These are phyloP conservation scores for Marasmarcha lunaedactyla DNA, from an alignment of 2,888 invertebrate species.

Conservation along the genomic window DNA sequence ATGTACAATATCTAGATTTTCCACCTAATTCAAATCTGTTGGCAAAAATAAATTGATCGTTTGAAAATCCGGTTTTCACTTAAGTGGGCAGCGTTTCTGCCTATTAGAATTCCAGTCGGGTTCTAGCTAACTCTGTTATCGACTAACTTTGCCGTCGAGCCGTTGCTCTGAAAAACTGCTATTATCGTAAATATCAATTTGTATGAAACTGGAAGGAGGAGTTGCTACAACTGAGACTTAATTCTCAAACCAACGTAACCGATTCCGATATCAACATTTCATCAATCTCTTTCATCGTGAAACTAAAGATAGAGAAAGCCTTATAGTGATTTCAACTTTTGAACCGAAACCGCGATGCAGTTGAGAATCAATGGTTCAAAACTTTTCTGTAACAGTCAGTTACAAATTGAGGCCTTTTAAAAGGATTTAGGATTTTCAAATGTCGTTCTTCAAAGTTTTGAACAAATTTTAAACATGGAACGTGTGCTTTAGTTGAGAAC, in stretches of 20 bases:
- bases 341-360: no score
- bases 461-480: no score
- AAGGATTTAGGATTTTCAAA: conserved; percentile 38
- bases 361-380: conserved; percentile 16
- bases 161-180: conserved; percentile 49
- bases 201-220: conserved; percentile 63
- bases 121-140: conserved; percentile 58
- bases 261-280: no score
- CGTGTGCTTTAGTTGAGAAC: no score
- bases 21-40: no score
- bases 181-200: conserved; percentile 71
- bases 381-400: conserved; percentile 44
- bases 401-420: conserved; percentile 54
- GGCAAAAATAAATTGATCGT: conserved; percentile 47
- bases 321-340: no score
- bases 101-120: conserved; percentile 50
- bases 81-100: conserved; percentile 48
- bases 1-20: no score
- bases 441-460: no score
- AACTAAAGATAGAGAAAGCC: no score
- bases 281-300: no score
- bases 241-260: no score
- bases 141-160: conserved; percentile 52
- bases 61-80: conserved; percentile 50
- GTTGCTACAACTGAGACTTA: conserved; percentile 22